phyloP scores from a whole-genome alignment of 2,113 vertebrate genomes.

The Brachyhypopomus occidentalis region DNA sequence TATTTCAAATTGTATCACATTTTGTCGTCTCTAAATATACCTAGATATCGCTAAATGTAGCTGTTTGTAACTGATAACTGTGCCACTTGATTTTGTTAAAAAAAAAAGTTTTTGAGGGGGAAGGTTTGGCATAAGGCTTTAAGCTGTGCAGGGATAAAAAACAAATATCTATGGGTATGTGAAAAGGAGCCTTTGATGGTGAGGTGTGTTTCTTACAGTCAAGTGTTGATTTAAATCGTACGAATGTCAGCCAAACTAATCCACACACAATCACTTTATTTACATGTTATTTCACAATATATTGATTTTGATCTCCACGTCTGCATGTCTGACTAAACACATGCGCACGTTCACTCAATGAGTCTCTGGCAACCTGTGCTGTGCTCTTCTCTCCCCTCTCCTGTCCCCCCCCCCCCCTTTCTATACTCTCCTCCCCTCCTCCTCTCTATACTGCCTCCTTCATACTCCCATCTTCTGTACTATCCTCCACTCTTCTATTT shows the following conservation, averaged over 20 bases:
- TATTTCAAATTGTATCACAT: too few species aligned
- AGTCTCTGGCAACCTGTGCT: not conserved
- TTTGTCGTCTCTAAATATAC: too few species aligned
- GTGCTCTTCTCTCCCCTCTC: not conserved
- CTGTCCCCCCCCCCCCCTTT: too few species aligned
- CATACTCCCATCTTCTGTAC: too few species aligned
- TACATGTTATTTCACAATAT: too few species aligned
- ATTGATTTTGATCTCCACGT: too few species aligned
- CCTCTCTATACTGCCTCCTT: too few species aligned
- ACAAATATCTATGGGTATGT: not conserved
- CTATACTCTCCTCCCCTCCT: too few species aligned
- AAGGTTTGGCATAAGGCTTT: not conserved
- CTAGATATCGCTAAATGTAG: too few species aligned
- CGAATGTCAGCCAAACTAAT: not conserved
- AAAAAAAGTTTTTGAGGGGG: not conserved
- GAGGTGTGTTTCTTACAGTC: not conserved
- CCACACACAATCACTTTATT: not conserved
- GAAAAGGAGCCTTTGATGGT: not conserved
- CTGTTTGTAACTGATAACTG: too few species aligned
- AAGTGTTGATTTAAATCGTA: not conserved
- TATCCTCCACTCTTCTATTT: not conserved
- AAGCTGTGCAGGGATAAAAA: not conserved
- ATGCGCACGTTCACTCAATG: not conserved
- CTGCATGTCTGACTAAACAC: too few species aligned
- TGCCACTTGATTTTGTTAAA: not conserved